phyloP scores from a whole-genome alignment of 2,113 vertebrate genomes.

The Alligator sinensis region DNA sequence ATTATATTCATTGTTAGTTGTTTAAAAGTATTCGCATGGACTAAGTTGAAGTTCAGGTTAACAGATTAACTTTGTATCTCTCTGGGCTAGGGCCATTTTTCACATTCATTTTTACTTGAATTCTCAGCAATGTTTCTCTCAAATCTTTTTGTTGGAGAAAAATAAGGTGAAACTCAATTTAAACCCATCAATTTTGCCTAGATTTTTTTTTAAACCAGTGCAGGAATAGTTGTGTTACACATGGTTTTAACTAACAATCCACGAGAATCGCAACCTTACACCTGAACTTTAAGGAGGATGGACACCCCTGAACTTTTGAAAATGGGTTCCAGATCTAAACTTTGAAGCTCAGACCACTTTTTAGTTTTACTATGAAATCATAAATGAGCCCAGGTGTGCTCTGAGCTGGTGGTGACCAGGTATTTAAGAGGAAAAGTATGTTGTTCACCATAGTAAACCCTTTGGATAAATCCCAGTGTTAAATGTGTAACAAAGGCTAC shows the following conservation, averaged over 20 bases:
- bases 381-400: not conserved
- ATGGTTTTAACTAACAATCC: not conserved
- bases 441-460: not conserved
- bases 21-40: not conserved
- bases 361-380: not conserved
- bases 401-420: not conserved
- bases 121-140: not conserved
- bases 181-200: not conserved
- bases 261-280: not conserved
- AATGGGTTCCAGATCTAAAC: not conserved
- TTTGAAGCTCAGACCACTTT: not conserved
- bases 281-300: not conserved
- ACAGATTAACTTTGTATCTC: not conserved
- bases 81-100: not conserved
- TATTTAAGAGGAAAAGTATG: not conserved
- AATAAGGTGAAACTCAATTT: not conserved
- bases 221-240: not conserved
- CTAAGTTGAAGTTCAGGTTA: slow-evolving; percentile 12
- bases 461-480: not conserved
- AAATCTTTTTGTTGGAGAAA: not conserved
- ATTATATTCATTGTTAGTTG: slow-evolving; percentile 23
- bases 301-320: not conserved
- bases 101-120: not conserved
- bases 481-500: too few relatives aligned
- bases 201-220: not conserved